Evolutionary conservation across 2,113 vertebrate species (phyloP).

Genomic region (Dasypus novemcinctus): DNA sequence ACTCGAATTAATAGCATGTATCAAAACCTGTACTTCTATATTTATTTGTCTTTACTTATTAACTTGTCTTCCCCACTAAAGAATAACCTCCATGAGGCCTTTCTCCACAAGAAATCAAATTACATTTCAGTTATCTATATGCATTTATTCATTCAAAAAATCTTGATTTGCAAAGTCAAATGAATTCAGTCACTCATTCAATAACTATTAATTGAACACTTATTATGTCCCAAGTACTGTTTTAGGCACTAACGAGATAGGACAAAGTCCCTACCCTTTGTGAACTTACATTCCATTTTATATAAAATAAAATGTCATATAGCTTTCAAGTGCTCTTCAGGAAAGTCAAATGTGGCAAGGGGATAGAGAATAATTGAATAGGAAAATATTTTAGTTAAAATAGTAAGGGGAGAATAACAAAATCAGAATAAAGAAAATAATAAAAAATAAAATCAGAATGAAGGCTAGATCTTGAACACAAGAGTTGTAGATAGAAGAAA

Average conservation of each 20-base stretch:
- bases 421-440: background rate
- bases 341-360: background rate
- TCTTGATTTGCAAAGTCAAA: slow-evolving; percentile 48
- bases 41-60: slow-evolving; percentile 30
- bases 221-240: background rate
- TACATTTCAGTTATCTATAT: background rate
- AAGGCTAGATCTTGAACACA: background rate
- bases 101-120: background rate
- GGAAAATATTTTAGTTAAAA: slow-evolving; percentile 24
- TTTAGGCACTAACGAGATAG: slow-evolving; percentile 6
- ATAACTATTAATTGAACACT: background rate
- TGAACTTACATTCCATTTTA: background rate
- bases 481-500: background rate
- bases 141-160: slow-evolving; percentile 51
- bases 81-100: background rate
- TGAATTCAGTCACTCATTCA: slow-evolving; percentile 29
- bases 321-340: slow-evolving; percentile 34
- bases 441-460: background rate
- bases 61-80: background rate
- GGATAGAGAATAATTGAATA: background rate
- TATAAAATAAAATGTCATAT: slow-evolving; percentile 7
- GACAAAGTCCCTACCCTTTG: background rate
- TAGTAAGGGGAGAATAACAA: background rate
- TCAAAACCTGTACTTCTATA: slow-evolving; percentile 9
- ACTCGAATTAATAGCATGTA: background rate